Evolutionary conservation across 2,113 vertebrate species (phyloP).

Genomic region (Leptobrachium leishanense): DNA sequence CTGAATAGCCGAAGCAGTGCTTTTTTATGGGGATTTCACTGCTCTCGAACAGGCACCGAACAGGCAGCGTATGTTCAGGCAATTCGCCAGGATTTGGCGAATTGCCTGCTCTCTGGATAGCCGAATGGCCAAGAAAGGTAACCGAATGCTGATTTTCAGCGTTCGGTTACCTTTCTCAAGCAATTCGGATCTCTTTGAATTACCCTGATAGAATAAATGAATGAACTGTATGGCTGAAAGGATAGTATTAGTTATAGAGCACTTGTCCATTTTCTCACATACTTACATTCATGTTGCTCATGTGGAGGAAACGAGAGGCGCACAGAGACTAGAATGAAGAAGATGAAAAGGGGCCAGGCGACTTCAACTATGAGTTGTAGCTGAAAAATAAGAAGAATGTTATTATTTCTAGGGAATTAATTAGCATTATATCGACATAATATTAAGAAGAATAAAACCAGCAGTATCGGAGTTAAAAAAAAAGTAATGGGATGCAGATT

Average conservation of each 20-base stretch:
- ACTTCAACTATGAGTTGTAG: constrained; percentile 90
- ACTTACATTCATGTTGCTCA: constrained; percentile 97
- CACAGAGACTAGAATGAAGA: constrained; percentile 94
- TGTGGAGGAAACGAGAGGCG: constrained; percentile 91
- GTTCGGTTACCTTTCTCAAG: no score
- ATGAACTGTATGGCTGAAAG: no score
- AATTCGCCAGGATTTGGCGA: no score
- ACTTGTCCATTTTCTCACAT: constrained; percentile 11
- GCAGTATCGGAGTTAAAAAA: background rate
- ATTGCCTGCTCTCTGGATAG: no score
- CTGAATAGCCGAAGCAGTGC: no score
- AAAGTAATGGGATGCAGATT: background rate
- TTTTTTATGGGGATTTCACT: no score
- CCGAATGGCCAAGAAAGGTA: no score
- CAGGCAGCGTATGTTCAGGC: no score
- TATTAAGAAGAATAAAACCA: background rate
- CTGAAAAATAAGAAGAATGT: constrained; percentile 64
- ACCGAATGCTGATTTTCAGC: no score
- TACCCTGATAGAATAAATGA: no score
- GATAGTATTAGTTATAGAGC: background rate
- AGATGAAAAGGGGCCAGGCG: constrained; percentile 93
- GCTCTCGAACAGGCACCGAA: no score
- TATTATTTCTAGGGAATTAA: background rate
- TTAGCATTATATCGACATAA: background rate
- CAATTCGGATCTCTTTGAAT: no score